Conservation (phyloP, 1,140 invertebrate species). For the Yoshiicerus persimilis region DNA sequence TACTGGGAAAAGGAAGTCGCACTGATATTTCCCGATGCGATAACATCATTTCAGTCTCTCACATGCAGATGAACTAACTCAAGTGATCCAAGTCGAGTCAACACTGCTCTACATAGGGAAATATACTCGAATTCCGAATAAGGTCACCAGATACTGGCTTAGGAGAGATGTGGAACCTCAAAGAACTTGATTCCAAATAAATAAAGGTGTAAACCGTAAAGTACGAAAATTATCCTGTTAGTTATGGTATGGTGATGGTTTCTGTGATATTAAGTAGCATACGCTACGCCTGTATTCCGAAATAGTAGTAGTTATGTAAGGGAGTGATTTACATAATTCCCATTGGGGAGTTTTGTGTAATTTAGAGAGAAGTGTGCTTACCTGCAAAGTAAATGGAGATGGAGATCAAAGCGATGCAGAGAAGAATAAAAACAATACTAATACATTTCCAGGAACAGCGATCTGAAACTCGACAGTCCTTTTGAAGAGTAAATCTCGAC, state of each 20-base stretch:
- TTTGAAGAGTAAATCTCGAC: slow-evolving; percentile 90
- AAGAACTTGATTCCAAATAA: not conserved
- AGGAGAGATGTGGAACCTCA: not conserved
- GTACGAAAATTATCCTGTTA: not conserved
- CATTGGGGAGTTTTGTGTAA: not conserved
- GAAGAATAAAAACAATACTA: slow-evolving; percentile 83
- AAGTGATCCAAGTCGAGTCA: not conserved
- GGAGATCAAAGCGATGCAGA: slow-evolving; percentile 81
- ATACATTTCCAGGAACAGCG: slow-evolving; percentile 94
- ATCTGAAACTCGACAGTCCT: slow-evolving; percentile 74
- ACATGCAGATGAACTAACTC: not conserved
- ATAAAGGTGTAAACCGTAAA: not conserved
- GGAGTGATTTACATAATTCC: not conserved
- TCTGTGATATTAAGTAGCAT: too few species aligned
- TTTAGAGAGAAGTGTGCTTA: slow-evolving; percentile 56
- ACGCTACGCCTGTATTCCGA: too few species aligned
- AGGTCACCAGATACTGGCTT: not conserved
- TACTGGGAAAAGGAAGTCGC: not conserved
- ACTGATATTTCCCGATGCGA: not conserved
- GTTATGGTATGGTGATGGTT: not conserved
- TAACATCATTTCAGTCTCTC: not conserved
- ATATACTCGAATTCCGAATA: not conserved
- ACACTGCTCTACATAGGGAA: not conserved
- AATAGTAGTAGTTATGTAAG: too few species aligned
- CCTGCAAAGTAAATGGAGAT: slow-evolving; percentile 93